A percentile compares a stretch with the other conserved stretches of the same genome.
Evolutionary conservation across 2,888 invertebrate species (phyloP).

Genomic region (Pterobdella sp.): DNA sequence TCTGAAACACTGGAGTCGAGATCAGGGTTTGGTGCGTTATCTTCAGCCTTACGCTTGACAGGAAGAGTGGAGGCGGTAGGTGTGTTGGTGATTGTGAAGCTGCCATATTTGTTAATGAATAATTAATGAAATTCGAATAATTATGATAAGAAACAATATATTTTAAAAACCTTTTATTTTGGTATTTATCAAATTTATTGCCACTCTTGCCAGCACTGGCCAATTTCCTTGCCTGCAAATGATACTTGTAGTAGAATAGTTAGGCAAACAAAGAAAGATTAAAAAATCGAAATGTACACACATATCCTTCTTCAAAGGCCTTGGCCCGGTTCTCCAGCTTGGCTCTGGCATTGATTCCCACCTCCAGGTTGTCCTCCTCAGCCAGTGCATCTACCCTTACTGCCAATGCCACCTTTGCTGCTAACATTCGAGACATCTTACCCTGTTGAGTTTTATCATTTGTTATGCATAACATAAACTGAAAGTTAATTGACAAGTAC

Average conservation of each 20-base stretch:
- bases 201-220: constrained; percentile 79
- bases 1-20: constrained; percentile 70
- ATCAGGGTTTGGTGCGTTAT: constrained; percentile 62
- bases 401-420: constrained; percentile 87
- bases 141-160: background rate
- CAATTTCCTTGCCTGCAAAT: constrained; percentile 59
- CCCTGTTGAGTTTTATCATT: background rate
- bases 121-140: background rate
- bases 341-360: constrained; percentile 81
- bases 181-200: constrained; percentile 86
- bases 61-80: background rate
- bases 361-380: constrained; percentile 68
- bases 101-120: background rate
- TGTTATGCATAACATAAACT: background rate
- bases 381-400: constrained; percentile 91
- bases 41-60: constrained; percentile 54
- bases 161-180: constrained; percentile 62
- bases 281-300: constrained; percentile 13
- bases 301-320: constrained; percentile 66
- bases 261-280: background rate
- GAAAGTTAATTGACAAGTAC: constrained; percentile 58
- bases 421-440: constrained; percentile 77
- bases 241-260: constrained; percentile 10
- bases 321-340: constrained; percentile 71
- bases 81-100: constrained; percentile 9